These are phyloP conservation scores for Ricordea florida DNA, from an alignment of 92 coral and sea anemone genomes.

Conservation along the genomic window DNA sequence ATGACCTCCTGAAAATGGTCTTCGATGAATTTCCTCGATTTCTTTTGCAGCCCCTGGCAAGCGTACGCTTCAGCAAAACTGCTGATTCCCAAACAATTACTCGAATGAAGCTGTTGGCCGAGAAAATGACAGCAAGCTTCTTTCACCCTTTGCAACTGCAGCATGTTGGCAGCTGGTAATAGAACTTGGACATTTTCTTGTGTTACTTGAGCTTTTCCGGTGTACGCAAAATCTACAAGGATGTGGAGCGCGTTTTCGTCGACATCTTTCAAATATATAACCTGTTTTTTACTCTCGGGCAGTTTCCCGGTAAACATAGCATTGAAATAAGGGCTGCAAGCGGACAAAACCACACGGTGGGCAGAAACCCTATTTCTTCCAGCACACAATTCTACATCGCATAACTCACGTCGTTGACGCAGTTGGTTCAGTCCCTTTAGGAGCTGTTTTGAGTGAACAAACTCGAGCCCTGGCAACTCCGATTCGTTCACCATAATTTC, in stretches of 20 bases:
- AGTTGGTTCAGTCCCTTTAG: constrained; percentile 83
- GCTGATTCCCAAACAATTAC: constrained; percentile 83
- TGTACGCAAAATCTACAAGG: constrained; percentile 88
- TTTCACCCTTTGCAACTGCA: constrained; percentile 81
- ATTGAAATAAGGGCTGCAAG: constrained; percentile 90
- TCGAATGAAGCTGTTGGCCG: constrained; percentile 78
- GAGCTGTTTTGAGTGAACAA: constrained; percentile 85
- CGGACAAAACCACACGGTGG: constrained; percentile 91
- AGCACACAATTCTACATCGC: constrained; percentile 91
- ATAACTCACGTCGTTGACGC: constrained; percentile 84
- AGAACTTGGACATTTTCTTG: constrained; percentile 85
- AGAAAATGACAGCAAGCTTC: constrained; percentile 89
- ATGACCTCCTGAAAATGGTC: constrained; percentile 80
- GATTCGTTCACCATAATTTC: constrained; percentile 78
- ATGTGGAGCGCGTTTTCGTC: constrained; percentile 84
- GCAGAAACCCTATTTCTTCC: constrained; percentile 83
- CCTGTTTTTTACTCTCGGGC: constrained; percentile 82
- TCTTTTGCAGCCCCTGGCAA: constrained; percentile 67
- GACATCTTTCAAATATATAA: constrained; percentile 78
- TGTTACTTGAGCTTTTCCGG: constrained; percentile 88
- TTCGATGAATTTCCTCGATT: constrained; percentile 67
- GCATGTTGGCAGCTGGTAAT: constrained; percentile 97
- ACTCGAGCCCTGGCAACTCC: constrained; percentile 66
- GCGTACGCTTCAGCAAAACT: constrained; percentile 89
- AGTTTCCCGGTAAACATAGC: constrained; percentile 93